Evolutionary conservation across 2,113 vertebrate species (phyloP), one percentile per base, ranked within the genome.

Genomic region (Ceratotherium simum): DNA sequence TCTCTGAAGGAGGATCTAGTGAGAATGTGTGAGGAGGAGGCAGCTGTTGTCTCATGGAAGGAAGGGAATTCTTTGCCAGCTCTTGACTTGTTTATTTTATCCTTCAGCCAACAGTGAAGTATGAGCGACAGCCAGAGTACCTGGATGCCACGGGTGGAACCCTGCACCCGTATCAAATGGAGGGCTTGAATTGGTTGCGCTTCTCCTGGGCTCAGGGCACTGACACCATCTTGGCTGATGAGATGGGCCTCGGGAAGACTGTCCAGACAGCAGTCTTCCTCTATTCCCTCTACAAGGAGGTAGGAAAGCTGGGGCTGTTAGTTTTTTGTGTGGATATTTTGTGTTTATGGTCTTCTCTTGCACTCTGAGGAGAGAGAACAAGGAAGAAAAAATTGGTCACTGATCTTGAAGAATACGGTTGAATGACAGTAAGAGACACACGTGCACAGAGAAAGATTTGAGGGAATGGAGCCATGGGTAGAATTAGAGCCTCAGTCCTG

Each of bases 161-260:
- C 0, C 96, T 99, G 97, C 99, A 99, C 96, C 99, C 99, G 3
- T 99, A 99, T 98, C 99, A 99, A 94, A 99, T 99, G 98, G 99
- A 99, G 98, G 99, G 99, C 8, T 97, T 99, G 94, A 99, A 99
- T 98, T 99, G 99, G 99, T 98, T 99, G 91, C 99, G 99, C 84
- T 99, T 99, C 98, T 99, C 99, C 29, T 99, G 99, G 99, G 99
- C 99, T 91, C 99, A 99, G 98, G 99, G 99, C 97, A 99, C 99
- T 0, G 99, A 99, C 93, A 99, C 99, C 14, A 99, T 99, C 92
- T 97, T 99, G 96, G 99, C 99, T n/a, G 99, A 99, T 96, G 99
- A 99, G 98, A 99, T 99, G 99, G 99, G 99, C 69, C 99, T 99
- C 82, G 99, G 99, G 86, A 99, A 99, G 98, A 99, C 99, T 1